Evolutionary conservation across 2,113 vertebrate species (phyloP), one percentile per base, ranked within the genome.

Genomic region (Microcebus murinus): DNA sequence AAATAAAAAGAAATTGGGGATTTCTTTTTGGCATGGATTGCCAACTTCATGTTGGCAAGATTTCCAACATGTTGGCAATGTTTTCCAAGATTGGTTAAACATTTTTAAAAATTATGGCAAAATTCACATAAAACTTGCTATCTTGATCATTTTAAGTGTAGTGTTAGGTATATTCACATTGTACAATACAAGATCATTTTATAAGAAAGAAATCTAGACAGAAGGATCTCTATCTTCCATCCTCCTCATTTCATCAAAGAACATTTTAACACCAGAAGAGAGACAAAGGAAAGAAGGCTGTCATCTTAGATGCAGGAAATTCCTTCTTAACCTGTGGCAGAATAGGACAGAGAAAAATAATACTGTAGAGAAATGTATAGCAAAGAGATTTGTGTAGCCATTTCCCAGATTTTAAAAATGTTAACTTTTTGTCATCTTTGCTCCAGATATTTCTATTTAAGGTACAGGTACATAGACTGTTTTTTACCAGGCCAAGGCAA

Each of bases 71-170:
- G 45, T 45, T 45, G 45, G 45, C 45, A 45, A 45, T 45, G 45
- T 90, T 92, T 95, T 91, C 39, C 27, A 85, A 92, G 79, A 61
- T 90, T 15, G 34, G 82, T 82, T 86, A 52, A 79, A 25, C 36
- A n/a, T 27, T 21, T 36, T 77, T 82, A 7, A 6, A n/a, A 89
- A 73, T 59, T 80, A 34, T 67, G 27, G 55, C 36, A 87, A 96
- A 76, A 67, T 86, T 29, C 48, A 79, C 3, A 83, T 94, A 71
- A 77, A 91, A 59, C 84, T 86, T 86, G 42, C 25, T 8, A 73
- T 93, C 6, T 31, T 61, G 73, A 65, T 21, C n/a, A 55, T 57
- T 92, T 79, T 70, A 87, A 87, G 13, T 80, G 18, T 73, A 70
- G 1, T 23, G 11, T 52, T 52, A 71, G 20, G 63, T 84, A 45